phyloP scores from a whole-genome alignment of 2,888 invertebrate genomes.

The Spilosoma lubricipeda region DNA sequence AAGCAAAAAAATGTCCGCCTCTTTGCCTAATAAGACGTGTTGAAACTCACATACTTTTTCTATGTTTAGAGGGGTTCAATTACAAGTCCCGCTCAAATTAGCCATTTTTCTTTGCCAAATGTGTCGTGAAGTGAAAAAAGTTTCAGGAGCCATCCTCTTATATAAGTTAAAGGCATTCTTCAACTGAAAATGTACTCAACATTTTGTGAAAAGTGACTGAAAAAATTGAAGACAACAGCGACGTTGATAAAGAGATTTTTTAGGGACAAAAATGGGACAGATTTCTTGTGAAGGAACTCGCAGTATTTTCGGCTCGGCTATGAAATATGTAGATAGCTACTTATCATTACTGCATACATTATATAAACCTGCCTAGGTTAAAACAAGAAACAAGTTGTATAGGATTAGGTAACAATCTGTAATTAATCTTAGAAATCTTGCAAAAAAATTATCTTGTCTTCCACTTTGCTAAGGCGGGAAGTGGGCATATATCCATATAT shows the following conservation, averaged over 20 bases:
- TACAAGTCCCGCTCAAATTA: conserved; percentile 49
- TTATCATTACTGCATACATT: background rate
- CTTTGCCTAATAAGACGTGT: conserved; percentile 40
- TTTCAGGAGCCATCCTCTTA: conserved; percentile 32
- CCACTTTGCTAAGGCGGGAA: too few species aligned
- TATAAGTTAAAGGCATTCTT: conserved; percentile 39
- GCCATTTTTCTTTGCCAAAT: conserved; percentile 54
- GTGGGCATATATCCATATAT: too few species aligned
- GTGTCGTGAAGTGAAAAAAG: conserved; percentile 51
- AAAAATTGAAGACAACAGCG: conserved; percentile 29
- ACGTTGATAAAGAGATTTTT: conserved; percentile 35
- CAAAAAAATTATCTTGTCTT: too few species aligned
- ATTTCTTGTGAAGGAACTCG: conserved; percentile 9
- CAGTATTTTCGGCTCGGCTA: background rate
- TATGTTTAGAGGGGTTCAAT: conserved; percentile 48
- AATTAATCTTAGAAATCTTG: too few species aligned
- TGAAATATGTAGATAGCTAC: conserved; percentile 4
- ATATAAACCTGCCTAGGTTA: background rate
- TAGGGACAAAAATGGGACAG: conserved; percentile 12
- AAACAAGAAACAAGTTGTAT: too few species aligned
- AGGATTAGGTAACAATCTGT: too few species aligned
- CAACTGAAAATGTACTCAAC: conserved; percentile 32
- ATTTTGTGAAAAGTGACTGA: conserved; percentile 37
- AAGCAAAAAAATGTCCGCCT: background rate
- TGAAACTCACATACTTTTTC: conserved; percentile 45